Conservation (phyloP, 2,888 invertebrate species). For the Drosophila nr. medialis region DNA sequence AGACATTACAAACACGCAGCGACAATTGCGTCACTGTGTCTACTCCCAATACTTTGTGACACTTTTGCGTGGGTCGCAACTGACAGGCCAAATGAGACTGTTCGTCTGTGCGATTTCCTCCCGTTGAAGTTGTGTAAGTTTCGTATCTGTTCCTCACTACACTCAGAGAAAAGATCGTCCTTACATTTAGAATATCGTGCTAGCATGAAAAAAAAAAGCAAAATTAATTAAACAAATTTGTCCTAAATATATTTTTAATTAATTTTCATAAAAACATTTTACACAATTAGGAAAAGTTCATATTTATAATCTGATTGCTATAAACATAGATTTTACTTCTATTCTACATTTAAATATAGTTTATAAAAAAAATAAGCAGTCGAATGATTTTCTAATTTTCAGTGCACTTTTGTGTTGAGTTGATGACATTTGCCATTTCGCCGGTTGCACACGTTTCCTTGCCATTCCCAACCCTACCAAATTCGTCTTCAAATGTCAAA, state of each 20-base stretch:
- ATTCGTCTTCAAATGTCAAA: slow-evolving; percentile 66
- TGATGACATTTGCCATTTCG: slow-evolving; percentile 66
- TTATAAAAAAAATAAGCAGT: not conserved
- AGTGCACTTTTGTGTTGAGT: not conserved
- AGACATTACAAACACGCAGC: slow-evolving; percentile 53
- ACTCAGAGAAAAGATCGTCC: not conserved
- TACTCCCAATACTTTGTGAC: slow-evolving; percentile 31
- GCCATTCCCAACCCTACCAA: not conserved
- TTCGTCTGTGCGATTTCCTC: slow-evolving; percentile 3
- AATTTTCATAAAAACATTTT: not conserved
- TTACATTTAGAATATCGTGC: no score
- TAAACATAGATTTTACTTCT: not conserved
- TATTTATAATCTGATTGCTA: not conserved
- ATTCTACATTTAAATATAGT: not conserved
- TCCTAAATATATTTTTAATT: no score
- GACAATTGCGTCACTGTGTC: slow-evolving; percentile 66
- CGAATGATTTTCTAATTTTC: not conserved
- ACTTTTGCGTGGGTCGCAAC: slow-evolving; percentile 13
- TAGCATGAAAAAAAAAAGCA: no score
- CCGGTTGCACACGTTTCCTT: not conserved
- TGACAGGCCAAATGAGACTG: not conserved
- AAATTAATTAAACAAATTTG: no score
- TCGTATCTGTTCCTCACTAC: not conserved
- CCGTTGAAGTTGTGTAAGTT: slow-evolving; percentile 44
- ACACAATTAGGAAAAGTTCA: no score